Conservation (phyloP, 2,113 vertebrate species). For the Microtus oregoni region DNA sequence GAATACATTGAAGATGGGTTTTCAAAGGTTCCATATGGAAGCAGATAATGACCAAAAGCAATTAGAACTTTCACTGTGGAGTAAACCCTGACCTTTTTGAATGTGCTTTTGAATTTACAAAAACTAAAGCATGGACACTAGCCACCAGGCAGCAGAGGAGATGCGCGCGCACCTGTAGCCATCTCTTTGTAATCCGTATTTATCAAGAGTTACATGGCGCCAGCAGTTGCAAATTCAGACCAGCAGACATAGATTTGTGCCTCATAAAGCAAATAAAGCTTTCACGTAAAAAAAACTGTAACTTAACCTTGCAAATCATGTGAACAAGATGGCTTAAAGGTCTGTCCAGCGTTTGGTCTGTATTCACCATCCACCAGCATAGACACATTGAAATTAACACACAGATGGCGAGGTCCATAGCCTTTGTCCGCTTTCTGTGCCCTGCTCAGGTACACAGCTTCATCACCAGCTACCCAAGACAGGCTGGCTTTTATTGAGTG, state of each 20-base stretch:
- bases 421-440: neutral
- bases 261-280: constrained; percentile 41
- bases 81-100: constrained; percentile 22
- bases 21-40: neutral
- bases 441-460: neutral
- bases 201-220: neutral
- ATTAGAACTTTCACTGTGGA: constrained; percentile 31
- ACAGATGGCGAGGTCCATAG: neutral
- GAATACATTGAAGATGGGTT: neutral
- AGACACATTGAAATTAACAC: neutral
- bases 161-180: neutral
- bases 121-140: neutral
- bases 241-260: neutral
- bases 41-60: constrained; percentile 8
- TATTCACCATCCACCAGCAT: neutral
- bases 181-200: neutral
- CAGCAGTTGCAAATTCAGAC: constrained; percentile 37
- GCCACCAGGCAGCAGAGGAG: neutral
- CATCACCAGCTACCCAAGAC: neutral
- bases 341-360: constrained; percentile 12
- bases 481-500: neutral
- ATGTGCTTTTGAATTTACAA: neutral
- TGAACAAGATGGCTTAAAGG: neutral
- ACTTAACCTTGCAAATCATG: constrained; percentile 18
- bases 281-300: neutral